phyloP scores from a whole-genome alignment of 2,797 vertebrate species.

The Pelodytes ibericus region DNA sequence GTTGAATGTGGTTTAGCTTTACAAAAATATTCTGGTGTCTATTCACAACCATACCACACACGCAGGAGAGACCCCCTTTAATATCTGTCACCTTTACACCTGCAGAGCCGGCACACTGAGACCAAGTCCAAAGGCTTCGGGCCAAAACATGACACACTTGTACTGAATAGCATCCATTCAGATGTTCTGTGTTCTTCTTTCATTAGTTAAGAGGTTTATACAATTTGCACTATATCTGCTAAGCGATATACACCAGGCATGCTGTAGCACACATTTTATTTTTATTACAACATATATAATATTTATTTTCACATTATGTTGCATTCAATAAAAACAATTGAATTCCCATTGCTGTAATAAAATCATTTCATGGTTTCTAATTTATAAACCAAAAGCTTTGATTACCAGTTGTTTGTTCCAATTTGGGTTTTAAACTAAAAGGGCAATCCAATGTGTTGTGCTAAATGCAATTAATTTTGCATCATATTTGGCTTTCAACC shows the following conservation, averaged over 20 bases:
- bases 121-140: too few relatives aligned
- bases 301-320: not conserved
- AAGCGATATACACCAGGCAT: not conserved
- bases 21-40: too few relatives aligned
- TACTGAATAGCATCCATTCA: too few relatives aligned
- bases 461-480: slow-evolving; percentile 17
- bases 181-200: too few relatives aligned
- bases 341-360: not conserved
- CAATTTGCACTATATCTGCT: not conserved
- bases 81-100: too few relatives aligned
- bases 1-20: too few relatives aligned
- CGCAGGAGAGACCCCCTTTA: too few relatives aligned
- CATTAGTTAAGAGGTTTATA: not conserved
- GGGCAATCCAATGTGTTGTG: slow-evolving; percentile 25
- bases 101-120: too few relatives aligned
- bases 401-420: slow-evolving; percentile 1
- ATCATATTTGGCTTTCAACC: slow-evolving; percentile 21
- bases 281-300: not conserved
- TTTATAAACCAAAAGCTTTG: not conserved
- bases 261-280: not conserved
- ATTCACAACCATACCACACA: too few relatives aligned
- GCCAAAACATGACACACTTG: too few relatives aligned
- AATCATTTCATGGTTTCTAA: slow-evolving; percentile 8
- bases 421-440: not conserved
- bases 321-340: not conserved